phyloP scores from a whole-genome alignment of 2,888 invertebrate genomes.

The Limenitis camilla region DNA sequence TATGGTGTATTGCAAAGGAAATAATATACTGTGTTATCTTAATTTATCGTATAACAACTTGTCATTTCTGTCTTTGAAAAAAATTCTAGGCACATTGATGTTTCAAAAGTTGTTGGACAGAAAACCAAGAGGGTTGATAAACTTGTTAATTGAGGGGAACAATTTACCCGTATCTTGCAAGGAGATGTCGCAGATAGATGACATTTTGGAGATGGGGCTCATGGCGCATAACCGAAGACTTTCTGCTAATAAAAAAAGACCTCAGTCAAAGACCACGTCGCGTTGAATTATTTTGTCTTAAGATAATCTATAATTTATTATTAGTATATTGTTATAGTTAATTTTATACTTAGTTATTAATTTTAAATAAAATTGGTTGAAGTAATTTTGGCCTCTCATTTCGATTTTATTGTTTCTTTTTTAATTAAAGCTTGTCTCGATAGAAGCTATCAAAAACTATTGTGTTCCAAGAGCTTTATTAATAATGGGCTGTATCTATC shows the following conservation, averaged over 20 bases:
- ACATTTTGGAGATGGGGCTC: slow-evolving; percentile 29
- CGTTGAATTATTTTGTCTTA: slow-evolving; percentile 4
- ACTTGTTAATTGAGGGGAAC: slow-evolving; percentile 48
- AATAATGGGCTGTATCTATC: neutral
- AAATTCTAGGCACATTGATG: slow-evolving; percentile 34
- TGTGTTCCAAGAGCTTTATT: too few relatives aligned
- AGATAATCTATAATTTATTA: neutral
- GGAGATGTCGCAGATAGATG: slow-evolving; percentile 37
- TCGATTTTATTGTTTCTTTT: too few relatives aligned
- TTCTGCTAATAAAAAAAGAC: slow-evolving; percentile 24
- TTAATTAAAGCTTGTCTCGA: too few relatives aligned
- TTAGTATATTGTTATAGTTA: neutral
- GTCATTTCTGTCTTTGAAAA: slow-evolving; percentile 35
- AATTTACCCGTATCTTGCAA: slow-evolving; percentile 37
- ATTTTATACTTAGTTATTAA: too few relatives aligned
- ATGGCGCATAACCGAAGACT: slow-evolving; percentile 22
- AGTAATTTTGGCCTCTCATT: too few relatives aligned
- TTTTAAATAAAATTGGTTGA: too few relatives aligned
- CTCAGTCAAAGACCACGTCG: slow-evolving; percentile 16
- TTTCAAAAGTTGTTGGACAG: slow-evolving; percentile 34
- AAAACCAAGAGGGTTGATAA: slow-evolving; percentile 42
- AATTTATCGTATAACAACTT: slow-evolving; percentile 50
- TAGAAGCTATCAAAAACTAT: too few relatives aligned
- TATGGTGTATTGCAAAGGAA: slow-evolving; percentile 36
- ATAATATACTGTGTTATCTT: slow-evolving; percentile 41